Evolutionary conservation across 2,888 invertebrate genomes (phyloP).

Genomic region (Andrena praecox): DNA sequence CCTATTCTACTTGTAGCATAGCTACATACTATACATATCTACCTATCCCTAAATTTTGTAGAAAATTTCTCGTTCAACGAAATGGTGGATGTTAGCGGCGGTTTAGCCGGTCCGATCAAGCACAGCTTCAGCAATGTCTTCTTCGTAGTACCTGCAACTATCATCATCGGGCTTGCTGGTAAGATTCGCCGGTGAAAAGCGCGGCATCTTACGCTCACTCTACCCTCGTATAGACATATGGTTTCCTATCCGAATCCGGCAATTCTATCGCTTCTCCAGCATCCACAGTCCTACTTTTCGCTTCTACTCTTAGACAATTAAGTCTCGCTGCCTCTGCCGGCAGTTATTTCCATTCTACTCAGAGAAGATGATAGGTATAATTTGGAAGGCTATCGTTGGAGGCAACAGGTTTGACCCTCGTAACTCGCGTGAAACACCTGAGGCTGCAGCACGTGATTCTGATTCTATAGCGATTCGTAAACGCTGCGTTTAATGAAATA

Average conservation of each 20-base stretch:
- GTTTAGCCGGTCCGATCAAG: constrained; percentile 92
- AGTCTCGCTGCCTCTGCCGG: background rate
- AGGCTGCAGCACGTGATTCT: constrained; percentile 32
- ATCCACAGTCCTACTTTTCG: background rate
- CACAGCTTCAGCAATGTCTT: constrained; percentile 95
- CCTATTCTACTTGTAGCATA: constrained; percentile 91
- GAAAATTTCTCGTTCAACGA: background rate
- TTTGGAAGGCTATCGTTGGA: background rate
- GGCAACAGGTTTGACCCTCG: constrained; percentile 48
- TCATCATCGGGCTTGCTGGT: constrained; percentile 93
- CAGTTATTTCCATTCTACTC: background rate
- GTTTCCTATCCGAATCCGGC: constrained; percentile 13
- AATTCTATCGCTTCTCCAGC: background rate
- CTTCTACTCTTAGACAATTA: background rate
- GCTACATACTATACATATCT: constrained; percentile 88
- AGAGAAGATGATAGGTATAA: background rate
- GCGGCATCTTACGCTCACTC: background rate
- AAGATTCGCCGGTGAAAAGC: constrained; percentile 78
- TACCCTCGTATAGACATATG: constrained; percentile 23
- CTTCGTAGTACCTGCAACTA: constrained; percentile 93
- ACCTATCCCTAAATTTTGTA: constrained; percentile 87
- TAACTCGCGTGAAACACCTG: constrained; percentile 21
- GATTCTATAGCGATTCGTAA: background rate
- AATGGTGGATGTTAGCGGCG: constrained; percentile 95
- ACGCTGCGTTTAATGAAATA: too few relatives aligned